Evolutionary conservation across 2,113 vertebrate species (phyloP), one percentile per base, ranked within the genome.

Genomic region (Tetraodon nigroviridis): DNA sequence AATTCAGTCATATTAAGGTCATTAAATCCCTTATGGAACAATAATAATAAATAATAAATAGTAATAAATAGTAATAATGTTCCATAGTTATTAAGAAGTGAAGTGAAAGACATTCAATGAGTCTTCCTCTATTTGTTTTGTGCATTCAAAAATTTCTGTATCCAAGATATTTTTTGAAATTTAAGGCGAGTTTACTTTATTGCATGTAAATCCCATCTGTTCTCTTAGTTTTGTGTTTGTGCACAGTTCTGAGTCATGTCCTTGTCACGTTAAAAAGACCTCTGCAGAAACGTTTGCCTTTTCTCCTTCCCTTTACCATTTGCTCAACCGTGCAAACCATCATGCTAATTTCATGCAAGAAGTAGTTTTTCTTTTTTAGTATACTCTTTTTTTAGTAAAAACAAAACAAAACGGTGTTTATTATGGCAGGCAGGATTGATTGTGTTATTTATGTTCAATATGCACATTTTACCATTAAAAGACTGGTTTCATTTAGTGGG

Each of bases 291-390:
- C 61, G 60, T 78, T 84, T 84, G 73, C 67, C 75, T 75, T 48
- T 19, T 48, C 75, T 74, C 73, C 69, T 22, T 7, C 29, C 73
- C 79, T 88, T 86, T 82, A 73, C 71, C 68, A 79, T 78, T 81
- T 84, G 56, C 73, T 79, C 78, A 81, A 21, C 78, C n/a, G n/a
- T 83, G 68, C 80, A 80, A 71, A 75, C 6, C 71, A 44, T 73
- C 78, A 75, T 86, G 81, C 86, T 86, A 83, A 86, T 87, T 86
- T 86, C 79, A 86, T 83, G 83, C 84, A 83, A 83, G 84, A 84
- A 54, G 27, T 79, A 64, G 59, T 83, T 74, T 27, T 78, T 58
- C 57, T 77, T 69, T 75, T 82, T 81, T 75, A 67, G 64, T 79
- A 71, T 6, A 27, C 24, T 27, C 2, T 27, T n/a, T n/a, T n/a